These are phyloP conservation scores for Leucopternis melanops DNA, from an alignment of 2,113 vertebrate genomes.

Conservation along the genomic window DNA sequence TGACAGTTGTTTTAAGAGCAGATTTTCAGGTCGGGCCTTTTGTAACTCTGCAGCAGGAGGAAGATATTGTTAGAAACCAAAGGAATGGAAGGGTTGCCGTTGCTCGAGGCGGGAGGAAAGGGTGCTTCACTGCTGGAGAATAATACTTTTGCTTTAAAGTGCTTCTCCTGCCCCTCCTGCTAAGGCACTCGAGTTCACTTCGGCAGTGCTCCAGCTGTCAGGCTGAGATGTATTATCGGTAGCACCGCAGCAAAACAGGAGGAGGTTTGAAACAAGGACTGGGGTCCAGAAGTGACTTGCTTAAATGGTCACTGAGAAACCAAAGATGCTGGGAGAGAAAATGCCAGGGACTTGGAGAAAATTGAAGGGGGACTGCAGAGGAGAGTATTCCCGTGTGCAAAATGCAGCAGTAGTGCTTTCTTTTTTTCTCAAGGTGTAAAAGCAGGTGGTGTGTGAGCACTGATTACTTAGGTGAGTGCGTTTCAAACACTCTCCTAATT, in stretches of 20 bases:
- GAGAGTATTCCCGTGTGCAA: rapidly evolving
- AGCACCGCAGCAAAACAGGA: background rate
- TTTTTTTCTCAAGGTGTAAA: background rate
- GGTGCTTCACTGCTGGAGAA: background rate
- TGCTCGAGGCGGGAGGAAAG: background rate
- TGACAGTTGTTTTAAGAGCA: background rate
- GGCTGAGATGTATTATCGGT: background rate
- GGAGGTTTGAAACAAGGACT: background rate
- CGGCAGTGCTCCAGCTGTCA: rapidly evolving
- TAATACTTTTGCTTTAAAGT: background rate
- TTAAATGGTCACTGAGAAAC: background rate
- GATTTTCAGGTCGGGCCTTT: background rate
- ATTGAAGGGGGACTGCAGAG: background rate
- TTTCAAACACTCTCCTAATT: background rate
- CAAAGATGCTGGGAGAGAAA: background rate
- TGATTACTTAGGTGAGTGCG: background rate
- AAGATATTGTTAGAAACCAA: background rate
- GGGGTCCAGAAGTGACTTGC: background rate
- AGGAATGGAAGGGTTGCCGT: background rate
- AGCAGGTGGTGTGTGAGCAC: background rate
- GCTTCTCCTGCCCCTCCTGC: background rate
- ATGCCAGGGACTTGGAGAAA: background rate
- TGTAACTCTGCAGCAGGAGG: background rate
- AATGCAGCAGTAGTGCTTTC: background rate
- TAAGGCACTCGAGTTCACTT: background rate